Conservation (phyloP, 2,797 vertebrate genomes). For the Enteromius treurensis region DNA sequence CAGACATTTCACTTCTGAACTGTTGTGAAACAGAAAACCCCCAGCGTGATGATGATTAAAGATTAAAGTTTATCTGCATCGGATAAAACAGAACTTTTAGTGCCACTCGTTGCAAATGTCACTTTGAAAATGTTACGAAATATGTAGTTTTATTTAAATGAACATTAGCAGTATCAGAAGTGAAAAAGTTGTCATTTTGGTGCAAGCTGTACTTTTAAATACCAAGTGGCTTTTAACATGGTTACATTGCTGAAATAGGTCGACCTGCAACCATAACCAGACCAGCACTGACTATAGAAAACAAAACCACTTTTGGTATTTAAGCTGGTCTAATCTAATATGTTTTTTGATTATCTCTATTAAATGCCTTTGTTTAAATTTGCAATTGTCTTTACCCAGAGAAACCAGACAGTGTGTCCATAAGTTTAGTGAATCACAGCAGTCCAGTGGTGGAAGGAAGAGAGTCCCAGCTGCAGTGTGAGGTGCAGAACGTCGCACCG, state of each 20-base stretch:
- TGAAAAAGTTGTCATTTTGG: too few relatives aligned
- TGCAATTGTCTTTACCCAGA: slow-evolving; percentile 64
- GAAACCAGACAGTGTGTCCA: slow-evolving; percentile 79
- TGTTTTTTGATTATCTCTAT: background rate
- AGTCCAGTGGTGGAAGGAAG: slow-evolving; percentile 77
- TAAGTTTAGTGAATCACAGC: slow-evolving; percentile 76
- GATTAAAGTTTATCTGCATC: background rate
- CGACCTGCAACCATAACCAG: background rate
- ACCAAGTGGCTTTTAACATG: background rate
- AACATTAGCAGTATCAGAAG: background rate
- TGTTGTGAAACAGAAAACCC: background rate
- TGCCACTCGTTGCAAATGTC: background rate
- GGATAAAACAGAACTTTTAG: background rate
- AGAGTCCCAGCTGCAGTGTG: slow-evolving; percentile 81
- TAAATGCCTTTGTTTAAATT: background rate
- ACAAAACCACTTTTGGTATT: background rate
- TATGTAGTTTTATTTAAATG: background rate
- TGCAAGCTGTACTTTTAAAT: background rate
- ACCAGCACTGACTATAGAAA: background rate
- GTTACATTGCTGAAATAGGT: background rate
- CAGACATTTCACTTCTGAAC: background rate
- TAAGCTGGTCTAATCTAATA: background rate
- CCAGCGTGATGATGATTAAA: too few relatives aligned
- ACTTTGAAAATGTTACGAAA: background rate
- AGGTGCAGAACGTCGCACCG: slow-evolving; percentile 83